Conservation (phyloP, 2,797 vertebrate genomes). For the Clamator glandarius region DNA sequence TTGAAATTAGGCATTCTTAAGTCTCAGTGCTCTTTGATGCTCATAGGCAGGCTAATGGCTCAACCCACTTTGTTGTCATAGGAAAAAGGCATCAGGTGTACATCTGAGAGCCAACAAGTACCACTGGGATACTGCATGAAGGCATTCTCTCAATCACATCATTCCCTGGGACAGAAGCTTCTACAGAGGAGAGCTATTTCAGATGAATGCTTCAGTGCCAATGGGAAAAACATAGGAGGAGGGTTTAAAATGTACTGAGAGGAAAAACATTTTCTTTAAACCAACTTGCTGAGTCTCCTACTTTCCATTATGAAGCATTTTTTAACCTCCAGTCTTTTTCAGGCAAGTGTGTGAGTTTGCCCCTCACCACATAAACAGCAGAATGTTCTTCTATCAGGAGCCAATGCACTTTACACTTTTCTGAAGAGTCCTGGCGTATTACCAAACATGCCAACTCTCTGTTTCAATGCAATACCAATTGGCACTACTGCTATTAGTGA, state of each 20-base stretch:
- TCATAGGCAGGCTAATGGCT: not conserved
- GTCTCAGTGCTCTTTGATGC: not conserved
- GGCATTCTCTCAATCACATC: not conserved
- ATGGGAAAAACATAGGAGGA: not conserved
- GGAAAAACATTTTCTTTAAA: slow-evolving; percentile 30
- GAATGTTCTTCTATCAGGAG: not conserved
- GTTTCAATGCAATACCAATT: not conserved
- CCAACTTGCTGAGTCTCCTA: not conserved
- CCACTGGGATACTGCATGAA: not conserved
- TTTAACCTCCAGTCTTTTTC: slow-evolving; percentile 12
- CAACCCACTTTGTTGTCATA: not conserved
- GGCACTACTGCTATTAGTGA: not conserved
- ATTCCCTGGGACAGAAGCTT: not conserved
- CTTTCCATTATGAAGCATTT: slow-evolving; percentile 6
- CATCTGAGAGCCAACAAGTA: not conserved
- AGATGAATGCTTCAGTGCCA: slow-evolving; percentile 19
- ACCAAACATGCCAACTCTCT: not conserved
- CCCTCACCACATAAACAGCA: not conserved
- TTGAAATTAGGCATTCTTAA: not conserved
- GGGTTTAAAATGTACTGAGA: slow-evolving; percentile 20
- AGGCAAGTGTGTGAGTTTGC: not conserved
- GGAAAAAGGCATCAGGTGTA: not conserved
- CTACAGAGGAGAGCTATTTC: not conserved
- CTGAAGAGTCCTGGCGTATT: not conserved
- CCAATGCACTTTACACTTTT: rapidly evolving